A percentile compares a stretch with the other conserved stretches of the same genome.
These are phyloP conservation scores for Cantharis rufa DNA, from an alignment of 2,888 invertebrate genomes.

Conservation along the genomic window DNA sequence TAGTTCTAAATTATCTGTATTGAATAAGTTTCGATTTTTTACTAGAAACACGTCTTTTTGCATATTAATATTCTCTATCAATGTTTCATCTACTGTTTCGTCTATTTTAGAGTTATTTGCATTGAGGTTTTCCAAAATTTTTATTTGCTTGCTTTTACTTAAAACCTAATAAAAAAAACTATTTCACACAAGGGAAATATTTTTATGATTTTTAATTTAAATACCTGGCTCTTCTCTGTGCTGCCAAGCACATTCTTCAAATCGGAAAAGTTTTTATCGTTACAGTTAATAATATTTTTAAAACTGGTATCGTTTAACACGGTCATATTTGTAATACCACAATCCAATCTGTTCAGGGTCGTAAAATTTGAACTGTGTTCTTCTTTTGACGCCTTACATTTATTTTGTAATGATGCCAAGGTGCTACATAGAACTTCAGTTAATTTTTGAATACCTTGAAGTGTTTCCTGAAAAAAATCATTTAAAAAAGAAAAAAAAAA, in stretches of 20 bases:
- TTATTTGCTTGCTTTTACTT: background rate
- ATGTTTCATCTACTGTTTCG: background rate
- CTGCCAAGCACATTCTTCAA: background rate
- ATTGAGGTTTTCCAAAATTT: background rate
- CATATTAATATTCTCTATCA: background rate
- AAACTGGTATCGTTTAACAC: background rate
- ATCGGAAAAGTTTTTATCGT: background rate
- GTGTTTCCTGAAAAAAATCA: background rate
- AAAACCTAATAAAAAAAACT: background rate
- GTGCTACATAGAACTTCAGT: background rate
- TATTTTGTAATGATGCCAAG: background rate
- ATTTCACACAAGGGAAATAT: too few species aligned
- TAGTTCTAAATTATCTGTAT: background rate
- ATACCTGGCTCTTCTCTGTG: background rate
- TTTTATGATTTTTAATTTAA: too few species aligned
- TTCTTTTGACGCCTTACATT: background rate
- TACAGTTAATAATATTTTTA: background rate
- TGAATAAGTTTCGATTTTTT: background rate
- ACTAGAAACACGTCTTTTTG: background rate
- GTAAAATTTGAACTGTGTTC: background rate
- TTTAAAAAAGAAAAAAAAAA: background rate
- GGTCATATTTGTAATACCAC: background rate
- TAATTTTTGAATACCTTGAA: background rate
- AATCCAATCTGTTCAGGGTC: background rate
- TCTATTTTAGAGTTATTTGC: background rate